Conservation (phyloP, 1,140 invertebrate species). For the Bombus waltoni region DNA sequence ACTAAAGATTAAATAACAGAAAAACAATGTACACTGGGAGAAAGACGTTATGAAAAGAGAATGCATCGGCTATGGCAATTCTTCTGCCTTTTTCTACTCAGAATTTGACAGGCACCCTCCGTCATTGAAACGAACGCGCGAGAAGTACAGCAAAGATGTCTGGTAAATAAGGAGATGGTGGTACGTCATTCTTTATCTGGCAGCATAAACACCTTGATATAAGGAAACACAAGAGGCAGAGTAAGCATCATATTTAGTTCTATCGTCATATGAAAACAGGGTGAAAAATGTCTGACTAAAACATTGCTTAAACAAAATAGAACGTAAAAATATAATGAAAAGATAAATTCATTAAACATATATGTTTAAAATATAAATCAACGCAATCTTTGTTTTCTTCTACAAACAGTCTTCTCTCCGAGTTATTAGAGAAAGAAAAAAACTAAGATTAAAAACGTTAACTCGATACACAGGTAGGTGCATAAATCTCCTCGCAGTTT, state of each 20-base stretch:
- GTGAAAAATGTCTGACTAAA: not conserved
- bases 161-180: constrained; percentile 55
- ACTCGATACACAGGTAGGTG: not conserved
- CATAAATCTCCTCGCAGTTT: not conserved
- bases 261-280: not conserved
- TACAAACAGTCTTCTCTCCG: not conserved
- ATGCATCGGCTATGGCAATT: constrained; percentile 3
- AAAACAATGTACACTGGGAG: not conserved
- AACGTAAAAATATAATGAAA: not conserved
- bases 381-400: not conserved
- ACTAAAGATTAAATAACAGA: not conserved
- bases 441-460: not conserved
- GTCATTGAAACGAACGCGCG: constrained; percentile 59
- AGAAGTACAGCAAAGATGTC: constrained; percentile 58
- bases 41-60: not conserved
- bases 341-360: not conserved
- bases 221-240: not conserved
- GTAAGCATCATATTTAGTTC: not conserved
- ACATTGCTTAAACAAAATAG: not conserved
- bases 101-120: constrained; percentile 57
- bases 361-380: too few species aligned
- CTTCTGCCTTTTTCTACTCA: constrained; percentile 14
- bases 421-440: too few species aligned
- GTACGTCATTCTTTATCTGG: constrained; percentile 49
- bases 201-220: constrained; percentile 22